phyloP scores from a whole-genome alignment of 2,888 invertebrate species.

The Ceratothoa steindachneri region DNA sequence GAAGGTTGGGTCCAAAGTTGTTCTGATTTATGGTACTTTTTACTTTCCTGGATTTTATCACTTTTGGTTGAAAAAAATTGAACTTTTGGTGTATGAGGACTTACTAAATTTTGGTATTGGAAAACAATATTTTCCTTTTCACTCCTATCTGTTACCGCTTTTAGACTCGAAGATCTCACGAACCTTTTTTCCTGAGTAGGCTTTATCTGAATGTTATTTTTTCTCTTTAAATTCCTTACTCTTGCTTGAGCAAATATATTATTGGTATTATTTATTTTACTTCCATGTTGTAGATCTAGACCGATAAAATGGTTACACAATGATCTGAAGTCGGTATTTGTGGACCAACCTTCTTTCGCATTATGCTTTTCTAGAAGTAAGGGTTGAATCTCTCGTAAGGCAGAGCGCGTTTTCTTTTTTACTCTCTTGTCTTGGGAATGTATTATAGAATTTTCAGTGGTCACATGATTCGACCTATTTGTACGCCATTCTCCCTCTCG shows the following conservation, averaged over 20 bases:
- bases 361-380: too few species aligned
- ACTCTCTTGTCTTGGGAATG: neutral
- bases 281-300: neutral
- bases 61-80: neutral
- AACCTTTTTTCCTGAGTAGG: neutral
- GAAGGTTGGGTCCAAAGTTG: too few species aligned
- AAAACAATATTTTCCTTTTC: neutral
- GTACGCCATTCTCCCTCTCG: neutral
- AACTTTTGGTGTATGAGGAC: neutral
- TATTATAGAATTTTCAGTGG: neutral
- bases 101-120: neutral
- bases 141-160: neutral
- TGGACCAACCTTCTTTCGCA: neutral
- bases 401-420: neutral
- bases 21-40: neutral
- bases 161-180: neutral
- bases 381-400: too few species aligned
- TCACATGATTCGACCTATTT: neutral
- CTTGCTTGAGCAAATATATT: neutral
- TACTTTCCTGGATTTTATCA: neutral
- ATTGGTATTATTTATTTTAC: neutral
- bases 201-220: neutral
- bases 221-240: neutral
- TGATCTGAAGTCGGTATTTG: neutral
- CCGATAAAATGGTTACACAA: neutral